Conservation (phyloP, 2,797 vertebrate species). For the Distichodus sexfasciatus region DNA sequence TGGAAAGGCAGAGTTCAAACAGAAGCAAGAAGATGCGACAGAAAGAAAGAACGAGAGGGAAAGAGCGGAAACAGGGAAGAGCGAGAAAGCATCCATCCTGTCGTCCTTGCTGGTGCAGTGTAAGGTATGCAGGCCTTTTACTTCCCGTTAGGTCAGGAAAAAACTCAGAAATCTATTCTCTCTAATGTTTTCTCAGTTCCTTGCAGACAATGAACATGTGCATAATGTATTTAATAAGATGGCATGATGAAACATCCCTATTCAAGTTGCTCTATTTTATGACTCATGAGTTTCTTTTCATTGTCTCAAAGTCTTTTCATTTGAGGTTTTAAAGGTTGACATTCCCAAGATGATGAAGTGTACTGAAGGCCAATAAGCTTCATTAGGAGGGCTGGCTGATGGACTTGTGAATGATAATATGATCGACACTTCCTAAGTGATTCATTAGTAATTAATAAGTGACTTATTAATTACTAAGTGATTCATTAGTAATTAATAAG, state of each 20-base stretch:
- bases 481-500: not conserved
- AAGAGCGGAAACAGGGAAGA: constrained; percentile 49
- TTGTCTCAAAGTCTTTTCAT: not conserved
- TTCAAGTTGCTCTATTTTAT: constrained; percentile 1
- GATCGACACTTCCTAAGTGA: too few species aligned
- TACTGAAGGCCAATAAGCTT: not conserved
- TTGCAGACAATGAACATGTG: not conserved
- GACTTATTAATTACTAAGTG: not conserved
- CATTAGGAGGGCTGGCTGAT: not conserved
- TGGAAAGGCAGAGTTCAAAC: constrained; percentile 49
- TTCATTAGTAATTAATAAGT: not conserved
- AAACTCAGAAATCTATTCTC: not conserved
- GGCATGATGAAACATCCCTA: constrained; percentile 4
- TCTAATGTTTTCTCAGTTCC: not conserved
- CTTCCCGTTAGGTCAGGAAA: not conserved
- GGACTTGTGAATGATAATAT: constrained; percentile 1
- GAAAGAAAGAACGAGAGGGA: constrained; percentile 26
- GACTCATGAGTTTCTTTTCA: constrained; percentile 26
- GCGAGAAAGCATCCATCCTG: constrained; percentile 45
- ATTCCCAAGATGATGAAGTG: constrained; percentile 1
- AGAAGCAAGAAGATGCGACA: constrained; percentile 40
- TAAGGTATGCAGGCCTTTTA: constrained; percentile 65
- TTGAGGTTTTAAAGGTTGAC: constrained; percentile 1
- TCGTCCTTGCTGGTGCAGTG: constrained; percentile 72
- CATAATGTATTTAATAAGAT: constrained; percentile 23